Evolutionary conservation across 1,140 invertebrate species (phyloP).

Genomic region (Macrotrachela quadricornifera): DNA sequence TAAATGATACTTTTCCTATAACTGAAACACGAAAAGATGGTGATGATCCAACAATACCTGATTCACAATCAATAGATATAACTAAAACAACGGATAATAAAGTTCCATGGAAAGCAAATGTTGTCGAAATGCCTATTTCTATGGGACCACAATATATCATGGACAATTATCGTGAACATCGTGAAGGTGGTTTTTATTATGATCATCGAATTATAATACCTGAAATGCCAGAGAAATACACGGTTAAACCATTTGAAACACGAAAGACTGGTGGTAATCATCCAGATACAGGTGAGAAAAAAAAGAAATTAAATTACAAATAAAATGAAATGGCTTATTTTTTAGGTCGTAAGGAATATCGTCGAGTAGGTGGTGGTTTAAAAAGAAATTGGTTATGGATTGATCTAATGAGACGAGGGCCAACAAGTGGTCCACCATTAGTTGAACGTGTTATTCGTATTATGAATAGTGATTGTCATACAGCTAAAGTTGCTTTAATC

Average conservation of each 20-base stretch:
- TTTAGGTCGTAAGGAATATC: not conserved
- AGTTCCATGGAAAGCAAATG: too few relatives aligned
- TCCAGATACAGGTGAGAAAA: not conserved
- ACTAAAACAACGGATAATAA: too few relatives aligned
- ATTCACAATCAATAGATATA: too few relatives aligned
- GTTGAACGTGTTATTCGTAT: conserved; percentile 37
- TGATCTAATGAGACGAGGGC: conserved; percentile 53
- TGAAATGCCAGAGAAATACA: conserved; percentile 7
- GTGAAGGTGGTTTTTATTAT: conserved; percentile 7
- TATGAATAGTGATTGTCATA: conserved; percentile 47
- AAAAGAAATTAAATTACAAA: too few relatives aligned
- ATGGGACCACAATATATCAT: too few relatives aligned
- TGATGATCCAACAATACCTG: too few relatives aligned
- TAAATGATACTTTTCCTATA: too few relatives aligned
- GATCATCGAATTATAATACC: conserved; percentile 4
- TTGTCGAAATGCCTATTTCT: too few relatives aligned
- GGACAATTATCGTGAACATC: too few relatives aligned
- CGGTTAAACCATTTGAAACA: conserved; percentile 1
- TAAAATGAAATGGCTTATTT: too few relatives aligned
- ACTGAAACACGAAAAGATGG: too few relatives aligned
- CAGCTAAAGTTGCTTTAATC: conserved; percentile 56
- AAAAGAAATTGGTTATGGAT: conserved; percentile 84
- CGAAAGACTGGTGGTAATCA: conserved; percentile 5
- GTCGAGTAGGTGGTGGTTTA: conserved; percentile 58
- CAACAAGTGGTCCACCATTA: conserved; percentile 27